Evolutionary conservation across 1,140 invertebrate species (phyloP).

Genomic region (Coenobita brevimanus): DNA sequence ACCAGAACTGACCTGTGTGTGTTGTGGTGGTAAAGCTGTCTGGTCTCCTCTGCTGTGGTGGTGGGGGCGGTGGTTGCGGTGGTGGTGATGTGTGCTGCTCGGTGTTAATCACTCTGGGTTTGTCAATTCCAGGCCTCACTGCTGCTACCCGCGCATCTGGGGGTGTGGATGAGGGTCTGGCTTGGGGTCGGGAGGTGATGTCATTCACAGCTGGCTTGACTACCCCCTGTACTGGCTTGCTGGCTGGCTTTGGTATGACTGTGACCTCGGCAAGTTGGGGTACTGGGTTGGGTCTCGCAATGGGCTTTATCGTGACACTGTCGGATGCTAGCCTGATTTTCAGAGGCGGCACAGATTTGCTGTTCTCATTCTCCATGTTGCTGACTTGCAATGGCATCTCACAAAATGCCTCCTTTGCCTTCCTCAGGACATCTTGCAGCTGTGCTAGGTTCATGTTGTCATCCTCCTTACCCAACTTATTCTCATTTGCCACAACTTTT

Average conservation of each 20-base stretch:
- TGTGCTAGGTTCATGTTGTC: constrained; percentile 40
- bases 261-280: not conserved
- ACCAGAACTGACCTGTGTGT: constrained; percentile 22
- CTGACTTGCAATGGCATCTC: not conserved
- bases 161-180: not conserved
- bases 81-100: constrained; percentile 12
- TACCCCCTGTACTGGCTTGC: not conserved
- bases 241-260: not conserved
- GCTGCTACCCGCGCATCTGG: not conserved
- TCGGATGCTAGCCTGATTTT: constrained; percentile 56
- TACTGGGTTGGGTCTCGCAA: constrained; percentile 9
- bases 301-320: constrained; percentile 51
- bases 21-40: constrained; percentile 13
- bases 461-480: not conserved
- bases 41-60: constrained; percentile 14
- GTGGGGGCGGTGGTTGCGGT: not conserved
- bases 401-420: constrained; percentile 11
- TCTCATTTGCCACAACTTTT: not conserved
- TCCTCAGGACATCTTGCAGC: constrained; percentile 23
- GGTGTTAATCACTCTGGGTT: not conserved
- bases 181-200: not conserved
- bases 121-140: not conserved
- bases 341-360: constrained; percentile 46
- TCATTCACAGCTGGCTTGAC: not conserved
- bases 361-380: not conserved